Conservation (phyloP, 2,888 invertebrate species). For the Atrina japonica region DNA sequence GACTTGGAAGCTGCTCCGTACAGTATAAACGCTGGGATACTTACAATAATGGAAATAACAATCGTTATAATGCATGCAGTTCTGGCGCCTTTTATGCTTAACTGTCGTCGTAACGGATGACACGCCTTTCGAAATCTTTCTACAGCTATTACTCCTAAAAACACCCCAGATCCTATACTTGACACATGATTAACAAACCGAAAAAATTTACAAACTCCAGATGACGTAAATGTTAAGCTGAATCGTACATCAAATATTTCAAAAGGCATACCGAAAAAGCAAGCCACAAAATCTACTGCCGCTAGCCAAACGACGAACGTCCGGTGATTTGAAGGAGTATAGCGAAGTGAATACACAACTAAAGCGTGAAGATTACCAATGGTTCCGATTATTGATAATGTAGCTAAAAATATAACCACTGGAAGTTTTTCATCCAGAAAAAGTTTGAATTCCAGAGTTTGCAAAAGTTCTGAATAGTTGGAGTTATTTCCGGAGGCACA, state of each 20-base stretch:
- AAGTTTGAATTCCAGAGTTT: conserved; percentile 19
- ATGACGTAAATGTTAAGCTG: conserved; percentile 37
- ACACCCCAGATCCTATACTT: conserved; percentile 31
- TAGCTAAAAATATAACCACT: conserved; percentile 20
- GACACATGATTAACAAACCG: conserved; percentile 37
- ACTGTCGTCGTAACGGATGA: conserved; percentile 30
- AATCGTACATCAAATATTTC: conserved; percentile 39
- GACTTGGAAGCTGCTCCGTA: conserved; percentile 33
- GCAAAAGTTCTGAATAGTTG: not conserved
- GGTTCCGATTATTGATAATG: conserved; percentile 33
- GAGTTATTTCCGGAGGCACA: no score
- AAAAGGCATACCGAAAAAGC: conserved; percentile 35
- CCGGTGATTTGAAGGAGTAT: conserved; percentile 37
- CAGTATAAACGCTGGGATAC: conserved; percentile 27
- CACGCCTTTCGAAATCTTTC: conserved; percentile 42
- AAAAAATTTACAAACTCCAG: conserved; percentile 34
- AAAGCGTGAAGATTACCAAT: conserved; percentile 41
- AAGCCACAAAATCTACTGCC: conserved; percentile 33
- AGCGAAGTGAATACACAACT: conserved; percentile 33
- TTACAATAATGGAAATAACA: conserved; percentile 17
- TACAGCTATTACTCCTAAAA: conserved; percentile 40
- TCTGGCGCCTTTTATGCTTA: conserved; percentile 29
- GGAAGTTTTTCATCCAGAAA: conserved; percentile 27
- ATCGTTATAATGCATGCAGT: conserved; percentile 34
- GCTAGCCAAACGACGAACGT: conserved; percentile 40